Base-by-base conservation (phyloP, 2,113 vertebrate species). In the Coracopsis vasa region DNA sequence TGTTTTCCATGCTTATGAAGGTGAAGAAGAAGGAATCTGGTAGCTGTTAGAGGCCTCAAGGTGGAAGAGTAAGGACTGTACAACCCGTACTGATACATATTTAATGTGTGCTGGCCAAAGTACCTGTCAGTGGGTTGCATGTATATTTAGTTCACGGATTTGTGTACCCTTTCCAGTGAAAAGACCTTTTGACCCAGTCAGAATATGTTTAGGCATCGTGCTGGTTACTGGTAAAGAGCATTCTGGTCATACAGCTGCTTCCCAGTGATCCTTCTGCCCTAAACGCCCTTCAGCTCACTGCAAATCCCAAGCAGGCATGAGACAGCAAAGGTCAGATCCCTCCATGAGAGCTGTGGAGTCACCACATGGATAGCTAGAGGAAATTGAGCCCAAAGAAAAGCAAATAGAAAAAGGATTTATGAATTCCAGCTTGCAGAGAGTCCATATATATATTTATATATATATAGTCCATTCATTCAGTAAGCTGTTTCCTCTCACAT, bases 371-470 rank as follows among this genome's bases (percentile, higher is more conserved):
- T 66, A 50, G 45, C 27, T 41, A 48, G 41, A 58, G 25, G 41
- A 18, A 42, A 86, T 1, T 0, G 0, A 92, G 11, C 5, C 15
- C 61, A 75, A 64, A 67, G 16, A 80, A 94, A 74, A 50, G 18
- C 39, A 84, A 41, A 78, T 58, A 48, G 10, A 35, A 37, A 66
- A 85, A 53, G 11, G 4, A 56, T 78, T 87, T 66, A 71, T 77
- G 42, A 70, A 84, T 84, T 86, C 10, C 50, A 66, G 25, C 19
- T 77, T 65, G 41, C 41, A 70, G 31, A 64, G 11, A 10, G 11
- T 47, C 17, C 0, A 0, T 24, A 8, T 51, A 9, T 18, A 7
- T 10, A 8, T 33, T 11, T 13, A 37, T 9, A 31, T 11, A 27
- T 28, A 51, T 19, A 25, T 10, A 31, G 6, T 15, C 50, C 16